A percentile compares a stretch with the other conserved stretches of the same genome.
Evolutionary conservation across 2,797 vertebrate species (phyloP).

Genomic region (Alca torda): DNA sequence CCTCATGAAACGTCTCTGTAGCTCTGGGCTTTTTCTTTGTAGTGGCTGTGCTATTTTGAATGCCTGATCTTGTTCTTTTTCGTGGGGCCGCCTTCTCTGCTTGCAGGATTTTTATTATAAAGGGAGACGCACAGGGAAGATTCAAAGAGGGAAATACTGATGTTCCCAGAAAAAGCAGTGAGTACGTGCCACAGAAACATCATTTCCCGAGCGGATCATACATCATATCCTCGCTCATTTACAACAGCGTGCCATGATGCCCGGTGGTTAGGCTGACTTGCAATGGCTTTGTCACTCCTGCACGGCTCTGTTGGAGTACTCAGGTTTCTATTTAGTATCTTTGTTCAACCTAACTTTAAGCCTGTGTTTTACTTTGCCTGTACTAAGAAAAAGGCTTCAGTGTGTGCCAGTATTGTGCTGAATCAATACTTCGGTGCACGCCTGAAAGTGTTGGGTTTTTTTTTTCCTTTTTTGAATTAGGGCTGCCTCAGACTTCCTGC

Average conservation of each 20-base stretch:
- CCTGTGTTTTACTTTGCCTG: neutral
- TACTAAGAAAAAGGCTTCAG: neutral
- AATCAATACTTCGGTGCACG: neutral
- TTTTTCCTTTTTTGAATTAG: rapidly evolving
- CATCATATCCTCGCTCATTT: neutral
- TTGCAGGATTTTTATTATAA: neutral
- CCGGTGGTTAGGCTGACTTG: neutral
- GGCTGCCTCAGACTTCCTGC: neutral
- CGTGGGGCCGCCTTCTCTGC: neutral
- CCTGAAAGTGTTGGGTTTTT: neutral
- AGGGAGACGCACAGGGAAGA: neutral
- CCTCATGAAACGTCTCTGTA: neutral
- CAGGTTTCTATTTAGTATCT: neutral
- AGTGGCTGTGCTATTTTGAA: neutral
- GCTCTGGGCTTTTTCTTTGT: neutral
- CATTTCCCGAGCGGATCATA: neutral
- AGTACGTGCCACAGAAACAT: neutral
- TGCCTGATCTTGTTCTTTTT: neutral
- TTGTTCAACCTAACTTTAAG: neutral
- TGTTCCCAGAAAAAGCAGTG: neutral
- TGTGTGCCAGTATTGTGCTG: neutral
- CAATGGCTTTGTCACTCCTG: neutral
- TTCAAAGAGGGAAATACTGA: neutral
- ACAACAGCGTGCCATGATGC: neutral
- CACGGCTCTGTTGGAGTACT: neutral